Percentiles rank a stretch among this genome's conserved stretches.
These are phyloP conservation scores for Gymnoscopelus braueri DNA, from an alignment of 2,797 vertebrate genomes.

Conservation along the genomic window DNA sequence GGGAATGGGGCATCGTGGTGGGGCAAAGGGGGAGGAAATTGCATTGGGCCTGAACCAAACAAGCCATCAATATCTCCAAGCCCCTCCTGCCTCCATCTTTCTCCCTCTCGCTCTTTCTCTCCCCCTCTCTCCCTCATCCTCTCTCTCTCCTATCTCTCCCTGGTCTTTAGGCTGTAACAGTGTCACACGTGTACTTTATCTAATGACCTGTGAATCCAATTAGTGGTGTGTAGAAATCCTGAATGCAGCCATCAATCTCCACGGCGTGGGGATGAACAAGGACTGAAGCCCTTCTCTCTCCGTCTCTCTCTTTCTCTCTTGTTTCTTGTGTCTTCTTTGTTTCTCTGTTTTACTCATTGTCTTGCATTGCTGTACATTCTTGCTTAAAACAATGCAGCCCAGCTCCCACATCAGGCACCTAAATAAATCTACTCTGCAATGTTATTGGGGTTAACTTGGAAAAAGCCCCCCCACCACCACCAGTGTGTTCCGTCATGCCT, in stretches of 20 bases:
- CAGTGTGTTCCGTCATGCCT: no score
- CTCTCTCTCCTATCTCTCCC: constrained; percentile 24
- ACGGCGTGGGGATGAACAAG: constrained; percentile 39
- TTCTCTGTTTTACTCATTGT: background rate
- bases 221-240: constrained; percentile 75
- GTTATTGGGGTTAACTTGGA: no score
- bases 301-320: constrained; percentile 7
- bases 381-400: background rate
- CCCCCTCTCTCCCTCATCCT: constrained; percentile 23
- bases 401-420: background rate
- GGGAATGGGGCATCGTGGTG: constrained; percentile 42
- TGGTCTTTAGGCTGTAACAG: constrained; percentile 61
- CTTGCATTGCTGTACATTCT: background rate
- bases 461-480: no score
- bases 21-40: constrained; percentile 58
- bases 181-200: constrained; percentile 78
- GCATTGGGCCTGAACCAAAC: constrained; percentile 71
- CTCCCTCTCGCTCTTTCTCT: constrained; percentile 30
- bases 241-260: constrained; percentile 73
- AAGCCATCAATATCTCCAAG: constrained; percentile 71
- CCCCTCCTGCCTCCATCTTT: constrained; percentile 30
- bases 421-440: no score
- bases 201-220: constrained; percentile 84
- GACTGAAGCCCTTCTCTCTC: constrained; percentile 43
- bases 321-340: constrained; percentile 1